Percentiles rank a stretch among this genome's conserved stretches.
Evolutionary conservation across 2,888 invertebrate species (phyloP).

Genomic region (Ormia ochracea): DNA sequence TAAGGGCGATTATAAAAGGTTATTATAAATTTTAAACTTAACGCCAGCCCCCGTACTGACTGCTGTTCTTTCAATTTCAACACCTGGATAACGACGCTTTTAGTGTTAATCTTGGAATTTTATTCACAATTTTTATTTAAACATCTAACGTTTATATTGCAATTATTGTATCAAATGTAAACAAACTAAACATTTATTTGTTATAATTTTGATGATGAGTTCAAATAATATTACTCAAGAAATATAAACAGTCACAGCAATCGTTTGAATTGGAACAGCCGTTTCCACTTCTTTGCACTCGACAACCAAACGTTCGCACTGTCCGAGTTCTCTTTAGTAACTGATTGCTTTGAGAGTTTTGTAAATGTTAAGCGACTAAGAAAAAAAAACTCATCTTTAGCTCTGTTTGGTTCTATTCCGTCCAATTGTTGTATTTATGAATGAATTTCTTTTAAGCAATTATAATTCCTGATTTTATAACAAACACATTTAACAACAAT

Average conservation of each 20-base stretch:
- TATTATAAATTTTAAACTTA: background rate
- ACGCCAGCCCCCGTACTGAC: background rate
- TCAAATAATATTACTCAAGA: constrained; percentile 23
- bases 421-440: constrained; percentile 17
- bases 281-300: background rate
- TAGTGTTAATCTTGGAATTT: background rate
- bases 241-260: background rate
- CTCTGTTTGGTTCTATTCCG: background rate
- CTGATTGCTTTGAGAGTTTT: constrained; percentile 32
- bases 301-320: constrained; percentile 31
- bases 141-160: constrained; percentile 10
- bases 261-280: background rate
- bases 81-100: background rate
- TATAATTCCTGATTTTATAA: background rate
- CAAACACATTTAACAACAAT: background rate
- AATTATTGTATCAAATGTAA: constrained; percentile 36
- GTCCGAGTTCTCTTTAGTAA: constrained; percentile 47
- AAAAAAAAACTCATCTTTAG: background rate
- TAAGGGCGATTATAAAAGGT: constrained; percentile 4
- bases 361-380: constrained; percentile 41
- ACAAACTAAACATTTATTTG: constrained; percentile 11
- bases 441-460: constrained; percentile 33
- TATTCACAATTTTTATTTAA: background rate
- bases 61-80: background rate
- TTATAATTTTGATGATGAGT: constrained; percentile 13